Base-by-base conservation (phyloP, 2,113 vertebrate genomes). In the Emydocephalus ijimae region DNA sequence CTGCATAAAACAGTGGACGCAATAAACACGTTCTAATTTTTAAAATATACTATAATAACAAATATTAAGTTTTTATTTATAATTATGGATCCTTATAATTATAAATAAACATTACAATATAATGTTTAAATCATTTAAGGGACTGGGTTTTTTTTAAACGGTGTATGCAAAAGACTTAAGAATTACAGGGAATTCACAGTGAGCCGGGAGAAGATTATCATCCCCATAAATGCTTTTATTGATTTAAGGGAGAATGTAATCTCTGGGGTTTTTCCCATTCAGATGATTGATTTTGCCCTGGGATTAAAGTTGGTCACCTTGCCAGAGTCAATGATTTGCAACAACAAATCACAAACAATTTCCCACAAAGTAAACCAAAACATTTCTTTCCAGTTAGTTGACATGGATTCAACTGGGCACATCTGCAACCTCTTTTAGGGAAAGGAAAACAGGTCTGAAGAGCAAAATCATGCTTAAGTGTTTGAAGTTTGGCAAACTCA, bases 171-270 rank as follows among this genome's bases (percentile, higher is more conserved):
- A 21, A 52, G 26, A 89, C 86, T 59, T 81, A 91, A 94, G 93
- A 94, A 93, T 85, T 3, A 91, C 20, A 14, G 26, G 39, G 61
- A 94, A 92, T 93, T 87, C 93, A 29, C 55, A 29, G n/a, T 64
- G 34, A 14, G 74, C 95, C 92, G 45, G 57, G 56, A 95, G 95
- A 95, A 95, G 95, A 94, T 87, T 94, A 52, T 56, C 81, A 24
- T 91, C 43, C 92, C 94, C 90, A 1, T 92, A 93, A 94, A 94
- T 93, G 45, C 95, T 95, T 90, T 95, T 95, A 91, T 52, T 55
- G 88, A 24, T 85, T 85, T 20, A 91, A 91, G 92, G 94, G 93
- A 90, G 0, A 92, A 43, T 61, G 21, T 89, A 91, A 88, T 57
- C 81, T 64, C 26, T 29, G 10, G 11, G 26, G 26, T n/a, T 64